Evolutionary conservation across 1,140 invertebrate genomes (phyloP).

Genomic region (Temnothorax curvispinosus): DNA sequence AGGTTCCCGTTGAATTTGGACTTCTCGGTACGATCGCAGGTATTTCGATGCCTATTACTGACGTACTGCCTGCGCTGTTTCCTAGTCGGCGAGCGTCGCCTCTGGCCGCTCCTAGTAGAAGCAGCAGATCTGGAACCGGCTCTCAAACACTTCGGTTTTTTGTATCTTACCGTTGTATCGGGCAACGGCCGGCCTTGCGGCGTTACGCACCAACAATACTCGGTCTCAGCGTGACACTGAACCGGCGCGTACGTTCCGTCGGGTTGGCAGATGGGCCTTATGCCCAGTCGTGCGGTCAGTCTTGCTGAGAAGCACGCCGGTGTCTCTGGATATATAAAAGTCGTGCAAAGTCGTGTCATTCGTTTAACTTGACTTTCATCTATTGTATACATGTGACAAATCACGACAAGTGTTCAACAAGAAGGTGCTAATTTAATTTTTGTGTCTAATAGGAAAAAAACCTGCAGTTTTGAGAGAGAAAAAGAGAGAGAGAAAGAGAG

Average conservation of each 20-base stretch:
- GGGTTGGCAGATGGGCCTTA: conserved; percentile 89
- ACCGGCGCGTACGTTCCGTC: conserved; percentile 94
- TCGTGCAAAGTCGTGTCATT: background rate
- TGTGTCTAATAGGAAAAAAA: background rate
- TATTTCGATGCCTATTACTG: conserved; percentile 77
- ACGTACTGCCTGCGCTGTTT: conserved; percentile 79
- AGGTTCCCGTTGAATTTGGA: conserved; percentile 93
- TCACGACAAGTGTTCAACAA: background rate
- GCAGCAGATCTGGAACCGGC: conserved; percentile 74
- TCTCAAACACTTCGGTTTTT: conserved; percentile 89
- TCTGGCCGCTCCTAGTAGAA: conserved; percentile 77
- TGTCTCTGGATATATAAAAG: conserved; percentile 77
- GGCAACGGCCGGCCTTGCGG: conserved; percentile 91
- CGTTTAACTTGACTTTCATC: background rate
- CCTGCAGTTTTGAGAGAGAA: background rate
- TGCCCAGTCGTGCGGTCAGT: conserved; percentile 74
- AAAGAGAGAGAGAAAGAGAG: no score
- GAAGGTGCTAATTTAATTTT: background rate
- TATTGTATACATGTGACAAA: background rate
- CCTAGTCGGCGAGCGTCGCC: conserved; percentile 79
- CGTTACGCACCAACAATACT: conserved; percentile 94
- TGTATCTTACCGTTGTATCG: conserved; percentile 90
- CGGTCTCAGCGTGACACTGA: conserved; percentile 92
- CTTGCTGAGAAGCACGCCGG: conserved; percentile 86
- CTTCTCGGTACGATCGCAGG: conserved; percentile 91